Conservation (phyloP, 2,888 invertebrate genomes). For the Steinernema hermaphroditum region DNA sequence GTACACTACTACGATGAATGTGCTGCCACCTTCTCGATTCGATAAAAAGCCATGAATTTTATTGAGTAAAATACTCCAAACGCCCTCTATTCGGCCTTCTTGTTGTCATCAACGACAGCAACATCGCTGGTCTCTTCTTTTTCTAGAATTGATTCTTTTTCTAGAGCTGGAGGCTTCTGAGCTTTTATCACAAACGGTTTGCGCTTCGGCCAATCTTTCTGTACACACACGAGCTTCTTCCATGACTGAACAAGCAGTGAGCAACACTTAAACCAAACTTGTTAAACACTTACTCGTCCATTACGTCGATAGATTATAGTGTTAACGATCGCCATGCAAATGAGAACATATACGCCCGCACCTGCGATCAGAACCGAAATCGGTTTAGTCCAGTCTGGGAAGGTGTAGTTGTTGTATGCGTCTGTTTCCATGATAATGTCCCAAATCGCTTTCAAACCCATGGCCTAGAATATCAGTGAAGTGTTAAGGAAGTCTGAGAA, state of each 20-base stretch:
- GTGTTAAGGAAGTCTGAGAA: background rate
- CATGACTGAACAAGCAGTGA: background rate
- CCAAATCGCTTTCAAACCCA: background rate
- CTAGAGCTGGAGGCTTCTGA: too few species aligned
- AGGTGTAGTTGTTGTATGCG: background rate
- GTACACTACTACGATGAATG: too few species aligned
- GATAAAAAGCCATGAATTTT: too few species aligned
- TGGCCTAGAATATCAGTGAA: background rate
- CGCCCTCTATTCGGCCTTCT: background rate
- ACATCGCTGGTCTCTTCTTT: background rate
- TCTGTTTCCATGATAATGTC: background rate
- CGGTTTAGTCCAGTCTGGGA: background rate
- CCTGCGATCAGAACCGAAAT: background rate
- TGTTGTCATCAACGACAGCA: background rate
- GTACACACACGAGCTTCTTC: background rate
- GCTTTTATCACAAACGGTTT: background rate
- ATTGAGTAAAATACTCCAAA: too few species aligned
- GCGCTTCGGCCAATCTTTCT: conserved; percentile 7
- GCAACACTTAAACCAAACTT: background rate
- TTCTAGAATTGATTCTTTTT: background rate
- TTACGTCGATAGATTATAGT: background rate
- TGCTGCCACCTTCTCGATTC: too few species aligned
- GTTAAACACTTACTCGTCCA: background rate
- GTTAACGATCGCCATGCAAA: background rate
- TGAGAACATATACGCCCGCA: background rate